Evolutionary conservation across 2,113 vertebrate species (phyloP), one percentile per base, ranked within the genome.

Genomic region (Taurulus bubalis): DNA sequence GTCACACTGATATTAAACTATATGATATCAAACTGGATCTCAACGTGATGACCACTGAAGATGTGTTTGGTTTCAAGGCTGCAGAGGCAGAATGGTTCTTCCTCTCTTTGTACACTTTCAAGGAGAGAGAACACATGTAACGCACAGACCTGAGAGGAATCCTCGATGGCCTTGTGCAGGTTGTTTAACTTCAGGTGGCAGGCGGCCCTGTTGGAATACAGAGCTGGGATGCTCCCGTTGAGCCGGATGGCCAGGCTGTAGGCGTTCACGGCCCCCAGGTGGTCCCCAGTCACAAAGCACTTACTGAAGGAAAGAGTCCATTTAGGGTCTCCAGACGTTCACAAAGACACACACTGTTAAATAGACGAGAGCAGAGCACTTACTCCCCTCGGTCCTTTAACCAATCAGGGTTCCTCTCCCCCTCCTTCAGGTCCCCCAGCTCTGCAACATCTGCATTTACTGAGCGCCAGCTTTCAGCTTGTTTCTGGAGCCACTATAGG

Each of bases 311-410:
- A 87, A 83, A 78, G 79, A 87, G 49, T 79, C 51, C 1, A 9
- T 26, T 62, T 9, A 64, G 51, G n/a, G 38, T 26, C 36, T 12
- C 8, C 6, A 14, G 8, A 15, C 9, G 11, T 22, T 68, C 15
- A 40, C 22, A 60, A 40, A 14, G 10, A 12, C 0, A n/a, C 6
- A 4, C 34, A 8, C 11, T 34, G n/a, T 15, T 20, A 2, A 36
- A 38, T 14, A 62, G 24, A 32, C 7, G 10, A 58, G 51, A 56
- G 0, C 7, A 78, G 14, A 22, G 3, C 3, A 96, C 98, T 92
- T 89, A 99, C 98, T 98, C 96, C 84, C 96, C 98, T 93, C 97
- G 98, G 12, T 97, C 96, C 85, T 98, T 99, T 47, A 99, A 80
- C 97, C 97, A 99, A 2, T 98, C 97, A 30, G 97, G 95, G 80